Conservation (phyloP, 2,113 vertebrate genomes). For the Rutilus rutilus region DNA sequence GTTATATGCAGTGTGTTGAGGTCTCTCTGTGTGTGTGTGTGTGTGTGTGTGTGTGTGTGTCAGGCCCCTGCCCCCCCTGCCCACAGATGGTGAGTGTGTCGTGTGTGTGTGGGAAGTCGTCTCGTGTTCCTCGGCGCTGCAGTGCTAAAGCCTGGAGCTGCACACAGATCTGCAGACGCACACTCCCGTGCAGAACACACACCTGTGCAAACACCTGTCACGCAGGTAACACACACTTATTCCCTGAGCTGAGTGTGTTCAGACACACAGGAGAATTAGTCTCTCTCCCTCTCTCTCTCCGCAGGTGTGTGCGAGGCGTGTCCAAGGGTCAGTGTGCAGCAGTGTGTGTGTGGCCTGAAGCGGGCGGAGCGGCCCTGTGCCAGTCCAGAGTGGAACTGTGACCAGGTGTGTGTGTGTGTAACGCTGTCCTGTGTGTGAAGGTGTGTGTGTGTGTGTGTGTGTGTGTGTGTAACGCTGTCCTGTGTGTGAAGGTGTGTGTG, state of each 20-base stretch:
- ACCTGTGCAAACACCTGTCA: constrained; percentile 82
- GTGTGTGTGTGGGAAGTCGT: constrained; percentile 89
- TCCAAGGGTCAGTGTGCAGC: constrained; percentile 87
- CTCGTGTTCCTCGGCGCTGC: constrained; percentile 88
- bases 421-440: neutral
- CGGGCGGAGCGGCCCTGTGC: constrained; percentile 85
- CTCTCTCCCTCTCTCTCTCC: neutral
- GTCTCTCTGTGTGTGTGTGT: constrained; percentile 29
- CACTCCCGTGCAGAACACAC: constrained; percentile 87
- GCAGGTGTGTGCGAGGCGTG: constrained; percentile 86
- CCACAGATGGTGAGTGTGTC: constrained; percentile 92
- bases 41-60: constrained; percentile 28
- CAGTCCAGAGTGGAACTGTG: constrained; percentile 88
- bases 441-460: neutral
- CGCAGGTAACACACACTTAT: constrained; percentile 72
- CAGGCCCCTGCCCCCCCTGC: constrained; percentile 95
- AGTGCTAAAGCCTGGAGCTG: constrained; percentile 93
- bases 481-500: constrained; percentile 85
- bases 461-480: neutral
- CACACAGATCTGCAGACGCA: constrained; percentile 76
- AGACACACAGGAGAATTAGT: neutral
- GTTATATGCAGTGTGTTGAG: neutral
- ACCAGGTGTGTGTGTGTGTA: constrained; percentile 72
- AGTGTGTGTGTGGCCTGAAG: constrained; percentile 86
- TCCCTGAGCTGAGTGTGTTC: neutral